Percentiles rank a stretch among this genome's conserved stretches.
These are phyloP conservation scores for Lumbricus terrestris DNA, from an alignment of 2,888 invertebrate species.

Conservation along the genomic window DNA sequence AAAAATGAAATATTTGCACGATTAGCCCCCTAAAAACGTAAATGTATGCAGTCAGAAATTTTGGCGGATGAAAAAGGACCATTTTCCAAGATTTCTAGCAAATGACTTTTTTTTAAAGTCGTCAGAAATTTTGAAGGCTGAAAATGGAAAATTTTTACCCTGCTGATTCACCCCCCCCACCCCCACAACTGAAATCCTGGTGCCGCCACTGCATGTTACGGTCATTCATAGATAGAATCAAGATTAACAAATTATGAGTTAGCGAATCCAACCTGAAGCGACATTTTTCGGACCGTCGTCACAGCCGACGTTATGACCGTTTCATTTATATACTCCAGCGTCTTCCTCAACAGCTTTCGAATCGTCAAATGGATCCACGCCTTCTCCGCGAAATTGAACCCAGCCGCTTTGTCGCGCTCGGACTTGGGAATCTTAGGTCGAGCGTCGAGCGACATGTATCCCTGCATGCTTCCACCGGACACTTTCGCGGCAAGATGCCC, in stretches of 20 bases:
- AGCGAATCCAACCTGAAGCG: constrained; percentile 44
- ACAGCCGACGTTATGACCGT: constrained; percentile 40
- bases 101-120: too few species aligned
- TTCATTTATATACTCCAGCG: constrained; percentile 38
- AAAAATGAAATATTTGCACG: too few species aligned
- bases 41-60: too few species aligned
- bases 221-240: not conserved
- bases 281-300: constrained; percentile 41
- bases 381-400: constrained; percentile 42
- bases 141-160: too few species aligned
- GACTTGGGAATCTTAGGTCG: constrained; percentile 9
- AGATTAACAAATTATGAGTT: not conserved
- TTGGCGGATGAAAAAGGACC: too few species aligned
- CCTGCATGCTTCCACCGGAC: constrained; percentile 20
- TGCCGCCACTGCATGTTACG: too few species aligned
- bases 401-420: constrained; percentile 15
- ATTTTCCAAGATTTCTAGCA: too few species aligned
- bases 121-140: too few species aligned
- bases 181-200: too few species aligned
- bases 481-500: constrained; percentile 4
- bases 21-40: too few species aligned
- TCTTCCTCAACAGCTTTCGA: constrained; percentile 43
- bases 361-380: constrained; percentile 50
- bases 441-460: constrained; percentile 29
- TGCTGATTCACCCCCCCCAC: too few species aligned